Percentiles rank a stretch among this genome's conserved stretches.
Conservation (phyloP, 2,888 invertebrate species). For the Hipparchia sbordonii region DNA sequence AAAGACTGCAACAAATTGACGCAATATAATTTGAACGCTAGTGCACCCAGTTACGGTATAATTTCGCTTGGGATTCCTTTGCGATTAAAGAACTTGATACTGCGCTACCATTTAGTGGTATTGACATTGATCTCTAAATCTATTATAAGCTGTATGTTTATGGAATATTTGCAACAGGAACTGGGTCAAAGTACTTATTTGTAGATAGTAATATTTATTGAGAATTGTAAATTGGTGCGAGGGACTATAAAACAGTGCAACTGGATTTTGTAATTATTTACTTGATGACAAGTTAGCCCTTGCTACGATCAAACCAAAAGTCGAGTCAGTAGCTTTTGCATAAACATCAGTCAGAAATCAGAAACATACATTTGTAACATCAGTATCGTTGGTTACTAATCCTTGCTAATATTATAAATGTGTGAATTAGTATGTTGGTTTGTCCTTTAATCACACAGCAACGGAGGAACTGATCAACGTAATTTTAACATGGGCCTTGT, state of each 20-base stretch:
- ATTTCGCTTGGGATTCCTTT: conserved; percentile 16
- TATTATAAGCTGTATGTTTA: conserved; percentile 26
- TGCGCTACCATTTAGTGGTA: conserved; percentile 23
- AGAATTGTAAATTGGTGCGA: background rate
- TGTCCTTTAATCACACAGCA: too few species aligned
- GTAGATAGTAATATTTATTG: conserved; percentile 1
- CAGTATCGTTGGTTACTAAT: too few species aligned
- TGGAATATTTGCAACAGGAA: conserved; percentile 2
- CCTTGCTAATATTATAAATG: too few species aligned
- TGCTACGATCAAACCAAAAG: too few species aligned
- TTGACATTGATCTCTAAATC: conserved; percentile 30
- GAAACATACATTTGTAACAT: too few species aligned
- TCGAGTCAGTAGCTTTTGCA: too few species aligned
- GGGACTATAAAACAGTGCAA: background rate
- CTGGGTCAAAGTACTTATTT: conserved; percentile 18
- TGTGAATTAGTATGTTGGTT: too few species aligned
- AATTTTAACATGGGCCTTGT: too few species aligned
- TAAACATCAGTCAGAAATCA: too few species aligned
- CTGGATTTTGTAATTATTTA: background rate
- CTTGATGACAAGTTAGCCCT: too few species aligned
- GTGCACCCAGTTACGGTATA: background rate
- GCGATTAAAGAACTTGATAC: conserved; percentile 21
- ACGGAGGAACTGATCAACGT: too few species aligned
- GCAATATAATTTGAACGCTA: conserved; percentile 13
- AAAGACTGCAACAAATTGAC: conserved; percentile 9